These are phyloP conservation scores for Microctenopoma lineatum DNA, from an alignment of 2,797 vertebrate species.

Conservation along the genomic window DNA sequence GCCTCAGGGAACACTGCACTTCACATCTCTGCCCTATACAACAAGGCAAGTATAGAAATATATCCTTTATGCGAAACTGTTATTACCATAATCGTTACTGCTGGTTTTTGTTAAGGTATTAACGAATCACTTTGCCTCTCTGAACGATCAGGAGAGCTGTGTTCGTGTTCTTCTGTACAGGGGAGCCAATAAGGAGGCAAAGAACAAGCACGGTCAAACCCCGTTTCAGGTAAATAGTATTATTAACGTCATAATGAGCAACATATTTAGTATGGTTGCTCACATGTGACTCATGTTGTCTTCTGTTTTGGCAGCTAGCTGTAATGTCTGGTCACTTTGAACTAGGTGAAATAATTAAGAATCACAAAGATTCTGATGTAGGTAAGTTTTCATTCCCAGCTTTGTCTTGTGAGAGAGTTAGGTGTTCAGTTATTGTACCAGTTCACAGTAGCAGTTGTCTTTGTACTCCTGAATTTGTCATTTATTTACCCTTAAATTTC, in stretches of 20 bases:
- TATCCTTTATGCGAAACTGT: conserved; percentile 22
- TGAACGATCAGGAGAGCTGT: conserved; percentile 88
- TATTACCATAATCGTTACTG: conserved; percentile 18
- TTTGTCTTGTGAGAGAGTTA: conserved; percentile 4
- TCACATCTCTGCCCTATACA: conserved; percentile 94
- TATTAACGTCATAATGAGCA: neutral
- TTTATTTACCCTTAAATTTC: conserved; percentile 7
- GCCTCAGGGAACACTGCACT: conserved; percentile 93
- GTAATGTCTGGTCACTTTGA: conserved; percentile 94
- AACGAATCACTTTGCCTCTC: conserved; percentile 31
- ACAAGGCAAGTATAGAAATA: conserved; percentile 84
- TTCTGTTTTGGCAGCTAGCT: conserved; percentile 83
- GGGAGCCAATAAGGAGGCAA: conserved; percentile 90
- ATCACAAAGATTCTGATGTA: conserved; percentile 89
- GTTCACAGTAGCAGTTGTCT: conserved; percentile 10
- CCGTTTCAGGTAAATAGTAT: conserved; percentile 88
- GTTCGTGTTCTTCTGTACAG: conserved; percentile 91
- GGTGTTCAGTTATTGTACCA: neutral
- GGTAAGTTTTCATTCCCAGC: conserved; percentile 77
- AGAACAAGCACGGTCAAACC: conserved; percentile 92
- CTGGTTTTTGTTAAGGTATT: conserved; percentile 19
- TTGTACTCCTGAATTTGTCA: conserved; percentile 11
- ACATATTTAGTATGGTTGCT: neutral
- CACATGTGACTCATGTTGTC: neutral
- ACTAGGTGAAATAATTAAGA: conserved; percentile 93